These are phyloP conservation scores for Chrysocyon brachyurus DNA, from an alignment of 2,797 vertebrate species.

Conservation along the genomic window DNA sequence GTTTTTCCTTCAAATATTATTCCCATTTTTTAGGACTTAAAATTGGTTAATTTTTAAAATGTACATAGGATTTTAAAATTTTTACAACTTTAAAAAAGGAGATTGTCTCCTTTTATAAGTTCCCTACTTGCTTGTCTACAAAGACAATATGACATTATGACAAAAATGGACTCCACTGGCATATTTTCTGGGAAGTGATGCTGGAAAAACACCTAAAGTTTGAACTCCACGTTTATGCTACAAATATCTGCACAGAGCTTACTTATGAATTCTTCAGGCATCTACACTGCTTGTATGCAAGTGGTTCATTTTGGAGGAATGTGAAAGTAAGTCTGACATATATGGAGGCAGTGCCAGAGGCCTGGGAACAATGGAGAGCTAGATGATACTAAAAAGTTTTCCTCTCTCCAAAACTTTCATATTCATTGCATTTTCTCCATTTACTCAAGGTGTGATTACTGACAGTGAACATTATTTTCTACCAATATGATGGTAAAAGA, in stretches of 20 bases:
- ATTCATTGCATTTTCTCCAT: background rate
- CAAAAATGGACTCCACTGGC: background rate
- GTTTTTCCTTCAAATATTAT: background rate
- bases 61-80: background rate
- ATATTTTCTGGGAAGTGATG: background rate
- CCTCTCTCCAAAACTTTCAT: background rate
- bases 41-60: background rate
- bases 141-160: background rate
- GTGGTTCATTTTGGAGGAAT: background rate
- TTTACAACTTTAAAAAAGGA: background rate
- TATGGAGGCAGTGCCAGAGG: background rate
- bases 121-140: background rate
- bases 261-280: background rate
- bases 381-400: background rate
- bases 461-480: conserved; percentile 17
- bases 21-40: background rate
- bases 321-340: background rate
- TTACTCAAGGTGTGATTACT: background rate
- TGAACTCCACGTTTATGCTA: background rate
- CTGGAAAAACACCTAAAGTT: background rate
- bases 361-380: background rate
- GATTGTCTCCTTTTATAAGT: background rate
- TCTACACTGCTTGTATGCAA: background rate
- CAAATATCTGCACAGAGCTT: background rate
- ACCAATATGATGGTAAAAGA: background rate